Evolutionary conservation across 2,888 invertebrate species (phyloP), one percentile per base, ranked within the genome.

Genomic region (Dolomedes plantarius): DNA sequence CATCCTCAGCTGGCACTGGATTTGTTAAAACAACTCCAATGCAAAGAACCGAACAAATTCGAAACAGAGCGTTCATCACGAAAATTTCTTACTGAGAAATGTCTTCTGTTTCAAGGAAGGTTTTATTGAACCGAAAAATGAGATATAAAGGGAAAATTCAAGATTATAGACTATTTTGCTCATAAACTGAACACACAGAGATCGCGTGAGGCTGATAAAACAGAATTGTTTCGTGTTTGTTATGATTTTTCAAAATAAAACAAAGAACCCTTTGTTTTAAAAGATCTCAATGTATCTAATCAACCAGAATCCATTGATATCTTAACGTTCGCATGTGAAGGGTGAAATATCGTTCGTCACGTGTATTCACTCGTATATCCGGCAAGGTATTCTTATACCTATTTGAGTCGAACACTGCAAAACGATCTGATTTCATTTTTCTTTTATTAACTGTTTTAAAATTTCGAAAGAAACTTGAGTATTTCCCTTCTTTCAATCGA

Each of bases 141-240:
- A n/a, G n/a, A n/a, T n/a, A n/a, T n/a, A n/a, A n/a, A n/a, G n/a
- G n/a, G 28, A 23, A 28, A 41, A 69, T 69, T 41, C 11, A 41
- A 39, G 39, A 41, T 41, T 41, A 41, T 69, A 32, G 36, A 19
- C 31, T 67, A 28, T 41, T 69, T 69, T 23, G 39, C 41, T 69
- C 69, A 41, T 27, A n/a, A 69, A 41, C 68, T 32, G 69, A 69
- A 69, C 69, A 69, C 29, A 16, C n/a, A n/a, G n/a, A n/a, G n/a
- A n/a, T n/a, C 65, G 7, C 65, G 65, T 65, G 65, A 29, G 29
- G 0, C 16, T 65, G 65, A 65, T 65, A 65, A 29, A 62, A 28
- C 16, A 56, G 9, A 16, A 2, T 46, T 50, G n/a, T n/a, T 19
- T 6, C 62, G 3, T 23, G 28, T 5, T 23, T 16, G 27, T 6